Conservation (phyloP, 2,797 vertebrate species). For the Oceanodroma leucorhoa region DNA sequence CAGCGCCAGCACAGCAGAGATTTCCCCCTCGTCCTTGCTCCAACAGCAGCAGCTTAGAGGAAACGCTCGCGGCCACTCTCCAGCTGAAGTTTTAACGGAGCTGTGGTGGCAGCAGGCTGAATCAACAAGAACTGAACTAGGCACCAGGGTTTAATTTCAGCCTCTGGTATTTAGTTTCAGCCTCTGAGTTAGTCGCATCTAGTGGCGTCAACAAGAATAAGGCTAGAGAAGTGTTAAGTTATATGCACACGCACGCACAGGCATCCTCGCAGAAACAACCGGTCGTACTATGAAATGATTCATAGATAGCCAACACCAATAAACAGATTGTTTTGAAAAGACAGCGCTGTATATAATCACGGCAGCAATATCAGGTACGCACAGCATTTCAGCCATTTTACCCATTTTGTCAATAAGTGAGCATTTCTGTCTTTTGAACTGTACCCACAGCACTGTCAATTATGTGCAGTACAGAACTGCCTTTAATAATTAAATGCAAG, state of each 20-base stretch:
- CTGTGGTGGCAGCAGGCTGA: background rate
- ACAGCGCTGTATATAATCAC: background rate
- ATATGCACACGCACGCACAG: background rate
- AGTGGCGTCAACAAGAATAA: background rate
- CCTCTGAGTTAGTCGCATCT: background rate
- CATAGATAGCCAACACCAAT: accelerated
- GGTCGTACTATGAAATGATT: background rate
- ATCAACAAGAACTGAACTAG: background rate
- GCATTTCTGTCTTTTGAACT: background rate
- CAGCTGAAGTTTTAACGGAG: background rate
- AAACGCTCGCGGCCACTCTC: accelerated
- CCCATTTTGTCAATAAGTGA: background rate
- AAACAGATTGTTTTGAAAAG: background rate
- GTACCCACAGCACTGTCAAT: background rate
- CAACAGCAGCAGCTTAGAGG: background rate
- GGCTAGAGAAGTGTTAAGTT: background rate
- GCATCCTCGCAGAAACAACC: background rate
- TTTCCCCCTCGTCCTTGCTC: background rate
- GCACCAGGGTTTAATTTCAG: conserved; percentile 54
- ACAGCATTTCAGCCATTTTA: background rate
- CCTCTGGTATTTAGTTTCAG: conserved; percentile 46
- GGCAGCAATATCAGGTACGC: accelerated
- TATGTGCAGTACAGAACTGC: background rate
- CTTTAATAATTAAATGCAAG: conserved; percentile 1
- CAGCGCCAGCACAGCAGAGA: background rate